Evolutionary conservation across 2,888 invertebrate genomes (phyloP), one percentile per base, ranked within the genome.

Genomic region (Seira musarum): DNA sequence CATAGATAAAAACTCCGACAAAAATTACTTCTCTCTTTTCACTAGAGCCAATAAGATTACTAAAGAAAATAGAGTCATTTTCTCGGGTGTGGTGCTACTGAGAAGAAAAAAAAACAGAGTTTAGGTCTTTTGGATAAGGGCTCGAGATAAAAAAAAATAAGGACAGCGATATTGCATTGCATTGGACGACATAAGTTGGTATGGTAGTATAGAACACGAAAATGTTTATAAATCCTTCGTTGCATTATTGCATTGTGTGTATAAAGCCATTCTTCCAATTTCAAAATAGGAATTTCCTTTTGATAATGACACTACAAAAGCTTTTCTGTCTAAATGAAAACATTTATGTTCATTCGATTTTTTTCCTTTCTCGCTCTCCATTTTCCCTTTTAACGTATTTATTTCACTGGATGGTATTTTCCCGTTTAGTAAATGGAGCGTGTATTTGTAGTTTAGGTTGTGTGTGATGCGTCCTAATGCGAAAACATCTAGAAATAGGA

Each of bases 41-140:
- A 77, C 82, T 67, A 63, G 76, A 84, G 83, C 83, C 86, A 85
- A 86, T 86, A 86, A 86, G 86, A 86, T 85, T 83, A 84, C 82
- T 82, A 77, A 84, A 81, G 83, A 83, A 86, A 86, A 85, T 85
- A 86, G 85, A 85, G 85, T 86, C 84, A 84, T 85, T 85, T 85
- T 40, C 13, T 85, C 85, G 86, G 86, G 86, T 85, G 86, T 86
- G 86, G 85, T 85, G 80, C 83, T 73, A 13, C 40, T 40, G 13
- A 40, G 40, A 60, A n/a, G 5, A n/a, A 60, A 60, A 60, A n/a
- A 60, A 17, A 5, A 8, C 8, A 6, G 6, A 17, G n/a, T 60
- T 60, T n/a, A 17, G 6, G 6, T n/a, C n/a, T n/a, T 40, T 13
- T 40, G 40, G 40, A 40, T 40, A 40, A 40, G 40, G 40, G 6